A percentile compares a stretch with the other conserved stretches of the same genome.
Conservation (phyloP, 2,797 vertebrate species). For the Tokudaia muenninki region DNA sequence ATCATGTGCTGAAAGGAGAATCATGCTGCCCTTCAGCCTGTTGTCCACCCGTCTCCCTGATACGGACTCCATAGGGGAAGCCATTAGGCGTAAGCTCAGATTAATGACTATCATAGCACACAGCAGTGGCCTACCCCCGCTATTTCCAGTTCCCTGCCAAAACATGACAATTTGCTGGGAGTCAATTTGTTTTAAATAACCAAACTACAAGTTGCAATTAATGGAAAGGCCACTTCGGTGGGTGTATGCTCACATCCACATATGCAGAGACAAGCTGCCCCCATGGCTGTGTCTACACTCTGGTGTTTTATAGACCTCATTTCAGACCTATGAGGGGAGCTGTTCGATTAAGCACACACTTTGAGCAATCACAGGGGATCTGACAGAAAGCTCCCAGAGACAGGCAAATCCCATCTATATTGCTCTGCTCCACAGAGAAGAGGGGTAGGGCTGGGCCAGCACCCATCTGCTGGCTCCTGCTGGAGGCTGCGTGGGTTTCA, state of each 20-base stretch:
- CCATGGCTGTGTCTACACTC: rapidly evolving
- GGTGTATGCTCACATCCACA: rapidly evolving
- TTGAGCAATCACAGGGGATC: rapidly evolving
- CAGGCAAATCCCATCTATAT: rapidly evolving
- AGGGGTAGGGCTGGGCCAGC: rapidly evolving
- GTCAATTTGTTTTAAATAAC: conserved; percentile 49
- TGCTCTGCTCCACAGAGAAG: neutral
- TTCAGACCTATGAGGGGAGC: neutral
- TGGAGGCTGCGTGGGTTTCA: neutral
- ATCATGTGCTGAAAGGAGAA: too few species aligned
- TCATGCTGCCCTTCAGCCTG: rapidly evolving
- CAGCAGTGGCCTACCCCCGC: neutral
- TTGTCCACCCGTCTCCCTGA: neutral
- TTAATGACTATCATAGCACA: neutral
- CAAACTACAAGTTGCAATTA: neutral
- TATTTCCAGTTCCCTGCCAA: neutral
- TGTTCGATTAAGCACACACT: rapidly evolving
- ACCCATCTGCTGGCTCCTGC: neutral
- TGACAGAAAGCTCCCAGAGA: neutral
- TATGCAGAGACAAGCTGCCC: neutral
- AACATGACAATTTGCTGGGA: neutral
- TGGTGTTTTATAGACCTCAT: neutral
- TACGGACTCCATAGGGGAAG: neutral
- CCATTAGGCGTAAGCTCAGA: conserved; percentile 1
- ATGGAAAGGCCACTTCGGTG: neutral